Conservation (phyloP, 2,888 invertebrate species). For the Oscheius sp. region DNA sequence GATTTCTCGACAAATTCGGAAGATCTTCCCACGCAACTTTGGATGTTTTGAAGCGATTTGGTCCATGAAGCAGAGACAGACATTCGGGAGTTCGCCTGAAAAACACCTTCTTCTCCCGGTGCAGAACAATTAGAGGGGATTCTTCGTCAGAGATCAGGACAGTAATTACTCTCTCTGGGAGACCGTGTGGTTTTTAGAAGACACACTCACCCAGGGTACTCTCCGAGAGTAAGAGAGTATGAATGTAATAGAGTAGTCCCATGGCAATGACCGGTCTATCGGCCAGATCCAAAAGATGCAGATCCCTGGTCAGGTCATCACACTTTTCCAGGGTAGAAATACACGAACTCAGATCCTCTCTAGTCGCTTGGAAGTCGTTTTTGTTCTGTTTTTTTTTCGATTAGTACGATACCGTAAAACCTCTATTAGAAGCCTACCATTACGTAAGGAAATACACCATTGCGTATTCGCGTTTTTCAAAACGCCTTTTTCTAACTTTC, state of each 20-base stretch:
- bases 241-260: conserved; percentile 31
- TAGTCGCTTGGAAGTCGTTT: conserved; percentile 10
- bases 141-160: too few species aligned
- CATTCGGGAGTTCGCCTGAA: conserved; percentile 46
- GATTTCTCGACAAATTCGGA: conserved; percentile 48
- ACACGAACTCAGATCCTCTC: conserved; percentile 7
- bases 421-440: too few species aligned
- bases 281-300: conserved; percentile 22
- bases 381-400: neutral
- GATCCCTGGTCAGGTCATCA: conserved; percentile 20
- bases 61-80: conserved; percentile 54
- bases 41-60: conserved; percentile 49
- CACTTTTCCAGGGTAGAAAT: conserved; percentile 8
- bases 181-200: neutral
- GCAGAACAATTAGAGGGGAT: neutral
- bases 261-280: conserved; percentile 16
- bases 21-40: conserved; percentile 50
- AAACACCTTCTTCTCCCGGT: neutral
- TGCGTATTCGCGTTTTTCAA: too few species aligned
- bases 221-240: conserved; percentile 36
- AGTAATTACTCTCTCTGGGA: neutral
- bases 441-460: too few species aligned
- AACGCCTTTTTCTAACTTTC: too few species aligned
- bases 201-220: conserved; percentile 21
- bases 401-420: too few species aligned